A percentile compares a stretch with the other conserved stretches of the same genome.
These are phyloP conservation scores for Sylvilagus floridanus DNA, from an alignment of 2,797 vertebrate genomes.

Conservation along the genomic window DNA sequence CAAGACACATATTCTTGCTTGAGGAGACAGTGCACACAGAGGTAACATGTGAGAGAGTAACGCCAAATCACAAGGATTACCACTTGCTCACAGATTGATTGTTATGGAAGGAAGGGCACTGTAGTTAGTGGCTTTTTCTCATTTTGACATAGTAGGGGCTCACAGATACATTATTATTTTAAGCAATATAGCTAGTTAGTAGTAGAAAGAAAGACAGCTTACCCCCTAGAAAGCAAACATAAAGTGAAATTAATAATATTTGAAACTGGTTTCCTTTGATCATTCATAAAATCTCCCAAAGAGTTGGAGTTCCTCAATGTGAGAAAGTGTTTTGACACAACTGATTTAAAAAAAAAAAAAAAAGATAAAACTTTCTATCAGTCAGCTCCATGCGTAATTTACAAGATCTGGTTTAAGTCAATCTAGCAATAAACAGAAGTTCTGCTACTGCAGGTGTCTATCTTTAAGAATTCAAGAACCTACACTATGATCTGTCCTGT, in stretches of 20 bases:
- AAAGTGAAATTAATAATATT: background rate
- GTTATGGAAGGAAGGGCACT: background rate
- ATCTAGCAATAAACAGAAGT: background rate
- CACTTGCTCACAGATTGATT: background rate
- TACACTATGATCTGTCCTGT: background rate
- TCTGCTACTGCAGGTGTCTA: background rate
- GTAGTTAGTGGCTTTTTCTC: background rate
- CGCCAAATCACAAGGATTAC: background rate
- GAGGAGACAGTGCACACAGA: background rate
- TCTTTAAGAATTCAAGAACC: background rate
- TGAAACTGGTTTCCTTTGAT: constrained; percentile 27
- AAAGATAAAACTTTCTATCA: background rate
- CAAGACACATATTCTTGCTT: constrained; percentile 4
- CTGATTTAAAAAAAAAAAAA: background rate
- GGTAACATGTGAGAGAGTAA: background rate
- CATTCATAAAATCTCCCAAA: background rate
- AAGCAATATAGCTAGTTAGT: background rate
- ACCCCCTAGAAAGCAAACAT: background rate
- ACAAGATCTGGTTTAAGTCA: constrained; percentile 11
- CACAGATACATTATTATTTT: background rate
- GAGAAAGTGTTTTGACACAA: background rate
- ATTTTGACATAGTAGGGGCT: background rate
- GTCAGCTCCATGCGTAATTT: background rate
- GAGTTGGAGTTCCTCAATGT: background rate
- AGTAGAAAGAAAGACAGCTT: background rate